Evolutionary conservation across 1,140 invertebrate species (phyloP).

Genomic region (Drosophila saltans): DNA sequence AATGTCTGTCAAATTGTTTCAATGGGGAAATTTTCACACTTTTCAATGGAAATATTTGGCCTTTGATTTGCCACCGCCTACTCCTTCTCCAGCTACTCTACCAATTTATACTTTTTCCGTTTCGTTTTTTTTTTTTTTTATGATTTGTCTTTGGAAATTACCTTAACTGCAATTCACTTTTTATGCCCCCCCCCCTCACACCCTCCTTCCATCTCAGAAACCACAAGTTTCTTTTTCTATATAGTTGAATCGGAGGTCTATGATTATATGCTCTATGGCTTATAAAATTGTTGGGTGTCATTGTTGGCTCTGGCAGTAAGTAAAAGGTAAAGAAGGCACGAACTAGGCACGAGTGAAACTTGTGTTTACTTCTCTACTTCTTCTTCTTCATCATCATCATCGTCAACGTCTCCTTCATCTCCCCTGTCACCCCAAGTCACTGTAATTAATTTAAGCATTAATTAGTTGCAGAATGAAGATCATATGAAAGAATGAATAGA

Average conservation of each 20-base stretch:
- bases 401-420: background rate
- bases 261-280: conserved; percentile 80
- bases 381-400: background rate
- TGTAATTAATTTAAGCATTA: conserved; percentile 8
- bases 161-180: conserved; percentile 79
- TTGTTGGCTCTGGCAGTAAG: conserved; percentile 52
- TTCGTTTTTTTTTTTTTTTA: conserved; percentile 34
- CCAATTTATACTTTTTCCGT: too few species aligned
- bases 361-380: conserved; percentile 3
- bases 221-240: conserved; percentile 16
- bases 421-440: background rate
- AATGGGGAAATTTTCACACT: conserved; percentile 49
- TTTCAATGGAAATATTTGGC: conserved; percentile 37
- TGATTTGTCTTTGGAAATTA: conserved; percentile 60
- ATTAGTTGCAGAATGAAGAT: conserved; percentile 7
- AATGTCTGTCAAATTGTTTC: conserved; percentile 41
- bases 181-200: conserved; percentile 8
- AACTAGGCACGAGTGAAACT: conserved; percentile 50
- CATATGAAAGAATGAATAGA: background rate
- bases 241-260: conserved; percentile 36
- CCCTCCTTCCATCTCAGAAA: background rate
- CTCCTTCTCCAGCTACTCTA: background rate
- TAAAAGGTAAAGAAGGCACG: conserved; percentile 40
- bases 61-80: conserved; percentile 46
- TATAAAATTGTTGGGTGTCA: conserved; percentile 76